Conservation (phyloP, 2,113 vertebrate genomes). For the Dunckerocampus dactyliophorus region DNA sequence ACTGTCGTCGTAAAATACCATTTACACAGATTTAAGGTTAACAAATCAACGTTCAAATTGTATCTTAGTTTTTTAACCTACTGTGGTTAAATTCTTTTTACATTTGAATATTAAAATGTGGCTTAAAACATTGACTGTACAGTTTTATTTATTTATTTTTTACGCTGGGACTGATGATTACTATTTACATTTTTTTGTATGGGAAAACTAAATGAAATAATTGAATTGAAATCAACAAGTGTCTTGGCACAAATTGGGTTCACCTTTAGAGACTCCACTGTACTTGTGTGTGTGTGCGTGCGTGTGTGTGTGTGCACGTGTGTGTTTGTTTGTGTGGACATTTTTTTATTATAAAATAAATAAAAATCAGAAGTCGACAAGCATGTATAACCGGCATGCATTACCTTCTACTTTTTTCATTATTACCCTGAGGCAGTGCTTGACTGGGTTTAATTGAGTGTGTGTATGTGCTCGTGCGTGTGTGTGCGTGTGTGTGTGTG, state of each 20-base stretch:
- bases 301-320: conserved; percentile 14
- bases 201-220: no score
- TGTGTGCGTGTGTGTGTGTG: conserved; percentile 14
- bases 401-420: conserved; percentile 14
- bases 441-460: conserved; percentile 15
- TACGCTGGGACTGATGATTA: not conserved
- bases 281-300: conserved; percentile 13
- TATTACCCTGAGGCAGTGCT: conserved; percentile 4
- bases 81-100: no score
- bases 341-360: not conserved
- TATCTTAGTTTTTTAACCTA: no score
- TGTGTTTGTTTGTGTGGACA: conserved; percentile 1
- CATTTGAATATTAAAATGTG: no score
- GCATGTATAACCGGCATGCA: conserved; percentile 23
- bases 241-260: not conserved
- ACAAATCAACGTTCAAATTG: no score
- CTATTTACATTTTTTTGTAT: not conserved
- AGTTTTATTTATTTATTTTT: not conserved
- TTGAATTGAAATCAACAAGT: not conserved
- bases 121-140: not conserved
- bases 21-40: no score
- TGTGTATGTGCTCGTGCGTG: conserved; percentile 5
- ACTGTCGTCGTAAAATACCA: no score
- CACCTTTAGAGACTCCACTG: no score
- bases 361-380: conserved; percentile 9